phyloP scores from a whole-genome alignment of 2,888 invertebrate genomes.

The Apodemia mormo region DNA sequence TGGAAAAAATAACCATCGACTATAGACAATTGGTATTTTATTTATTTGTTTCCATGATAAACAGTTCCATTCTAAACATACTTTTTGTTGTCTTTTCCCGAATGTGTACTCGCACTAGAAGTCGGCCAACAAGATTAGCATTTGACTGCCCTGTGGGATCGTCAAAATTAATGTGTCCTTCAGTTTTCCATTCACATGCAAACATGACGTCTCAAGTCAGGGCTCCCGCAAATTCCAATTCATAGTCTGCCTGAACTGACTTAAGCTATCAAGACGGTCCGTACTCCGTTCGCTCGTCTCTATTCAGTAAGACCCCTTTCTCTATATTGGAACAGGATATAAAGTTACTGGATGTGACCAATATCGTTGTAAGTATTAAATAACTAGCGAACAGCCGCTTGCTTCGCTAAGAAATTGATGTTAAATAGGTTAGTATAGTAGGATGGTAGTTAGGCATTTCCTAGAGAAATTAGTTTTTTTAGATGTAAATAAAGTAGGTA shows the following conservation, averaged over 20 bases:
- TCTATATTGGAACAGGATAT: background rate
- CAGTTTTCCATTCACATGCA: slow-evolving; percentile 35
- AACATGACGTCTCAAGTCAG: slow-evolving; percentile 33
- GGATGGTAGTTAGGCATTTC: too few relatives aligned
- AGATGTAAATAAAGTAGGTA: too few relatives aligned
- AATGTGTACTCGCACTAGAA: background rate
- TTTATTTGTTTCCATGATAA: background rate
- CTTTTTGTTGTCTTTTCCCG: background rate
- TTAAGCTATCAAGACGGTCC: slow-evolving; percentile 39
- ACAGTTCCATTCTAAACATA: background rate
- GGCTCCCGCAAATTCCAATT: slow-evolving; percentile 39
- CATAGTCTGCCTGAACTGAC: slow-evolving; percentile 40
- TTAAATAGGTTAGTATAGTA: too few relatives aligned
- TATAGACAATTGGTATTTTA: too few relatives aligned
- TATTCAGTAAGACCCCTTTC: slow-evolving; percentile 17
- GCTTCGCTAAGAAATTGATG: too few relatives aligned
- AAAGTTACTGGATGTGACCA: background rate
- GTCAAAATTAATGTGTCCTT: slow-evolving; percentile 7
- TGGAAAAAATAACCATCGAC: too few relatives aligned
- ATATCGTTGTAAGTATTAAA: background rate
- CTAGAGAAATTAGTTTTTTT: too few relatives aligned
- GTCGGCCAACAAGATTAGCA: background rate
- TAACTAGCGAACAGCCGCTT: background rate
- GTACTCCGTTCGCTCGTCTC: slow-evolving; percentile 3
- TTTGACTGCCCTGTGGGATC: background rate